These are phyloP conservation scores for Falco punctatus DNA, from an alignment of 2,113 vertebrate species.

Conservation along the genomic window DNA sequence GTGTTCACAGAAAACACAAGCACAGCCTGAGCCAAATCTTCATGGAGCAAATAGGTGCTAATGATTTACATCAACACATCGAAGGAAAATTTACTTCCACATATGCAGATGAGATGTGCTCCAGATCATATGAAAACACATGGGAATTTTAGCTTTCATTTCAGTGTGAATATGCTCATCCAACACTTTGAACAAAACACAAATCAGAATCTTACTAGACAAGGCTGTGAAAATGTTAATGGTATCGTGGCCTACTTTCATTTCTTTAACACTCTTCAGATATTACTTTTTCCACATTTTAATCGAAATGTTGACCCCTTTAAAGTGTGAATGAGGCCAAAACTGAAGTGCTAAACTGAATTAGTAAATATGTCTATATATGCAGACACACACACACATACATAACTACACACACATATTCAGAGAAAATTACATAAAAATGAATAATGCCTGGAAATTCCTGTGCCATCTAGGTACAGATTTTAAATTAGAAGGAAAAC, in stretches of 20 bases:
- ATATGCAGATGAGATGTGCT: neutral
- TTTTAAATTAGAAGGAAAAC: neutral
- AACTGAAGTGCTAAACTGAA: neutral
- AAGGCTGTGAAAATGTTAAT: neutral
- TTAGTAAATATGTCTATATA: neutral
- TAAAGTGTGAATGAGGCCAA: neutral
- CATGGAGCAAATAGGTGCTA: neutral
- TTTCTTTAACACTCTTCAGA: neutral
- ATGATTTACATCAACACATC: neutral
- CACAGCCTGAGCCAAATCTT: neutral
- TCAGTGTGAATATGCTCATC: neutral
- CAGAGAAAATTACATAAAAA: neutral
- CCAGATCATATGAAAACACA: neutral
- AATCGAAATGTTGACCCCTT: neutral
- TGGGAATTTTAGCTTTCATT: neutral
- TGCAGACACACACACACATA: neutral
- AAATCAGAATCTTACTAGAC: neutral
- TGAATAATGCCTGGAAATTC: neutral
- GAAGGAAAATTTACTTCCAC: neutral
- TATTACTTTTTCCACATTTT: neutral
- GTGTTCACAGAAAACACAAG: neutral
- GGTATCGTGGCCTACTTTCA: neutral
- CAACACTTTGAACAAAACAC: neutral
- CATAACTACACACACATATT: neutral
- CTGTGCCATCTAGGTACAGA: neutral